Evolutionary conservation across 1,140 invertebrate species (phyloP).

Genomic region (Melanaphis sacchari): DNA sequence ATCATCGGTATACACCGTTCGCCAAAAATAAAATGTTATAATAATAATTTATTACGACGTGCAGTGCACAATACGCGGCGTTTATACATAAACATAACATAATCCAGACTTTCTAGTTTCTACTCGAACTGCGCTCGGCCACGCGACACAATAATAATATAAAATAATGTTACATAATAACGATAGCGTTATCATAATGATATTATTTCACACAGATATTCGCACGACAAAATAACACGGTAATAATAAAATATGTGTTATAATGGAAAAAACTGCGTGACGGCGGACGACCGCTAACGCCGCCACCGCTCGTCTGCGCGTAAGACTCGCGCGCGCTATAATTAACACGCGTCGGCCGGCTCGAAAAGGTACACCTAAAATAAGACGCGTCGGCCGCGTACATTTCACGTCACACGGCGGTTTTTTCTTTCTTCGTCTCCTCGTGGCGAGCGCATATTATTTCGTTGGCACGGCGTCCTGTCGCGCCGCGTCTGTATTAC

Average conservation of each 20-base stretch:
- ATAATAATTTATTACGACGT: neutral
- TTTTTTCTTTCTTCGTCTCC: neutral
- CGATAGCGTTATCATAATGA: neutral
- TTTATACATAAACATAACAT: neutral
- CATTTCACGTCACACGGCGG: neutral
- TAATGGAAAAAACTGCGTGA: neutral
- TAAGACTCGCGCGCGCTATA: constrained; percentile 19
- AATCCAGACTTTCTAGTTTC: neutral
- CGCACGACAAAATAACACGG: neutral
- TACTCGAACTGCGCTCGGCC: neutral
- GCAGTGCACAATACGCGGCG: neutral
- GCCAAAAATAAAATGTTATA: neutral
- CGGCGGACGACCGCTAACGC: neutral
- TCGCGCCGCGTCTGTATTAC: neutral
- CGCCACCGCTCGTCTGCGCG: neutral
- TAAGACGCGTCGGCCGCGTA: constrained; percentile 1
- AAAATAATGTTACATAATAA: neutral
- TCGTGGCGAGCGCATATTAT: neutral
- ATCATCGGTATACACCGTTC: neutral
- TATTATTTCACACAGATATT: neutral
- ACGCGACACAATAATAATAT: neutral
- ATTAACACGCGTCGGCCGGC: neutral
- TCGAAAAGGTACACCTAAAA: constrained; percentile 42
- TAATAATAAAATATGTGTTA: neutral
- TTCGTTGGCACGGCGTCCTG: neutral